A percentile compares a stretch with the other conserved stretches of the same genome.
Conservation (phyloP, 1,140 invertebrate species). For the Pachypeltis micranthus region DNA sequence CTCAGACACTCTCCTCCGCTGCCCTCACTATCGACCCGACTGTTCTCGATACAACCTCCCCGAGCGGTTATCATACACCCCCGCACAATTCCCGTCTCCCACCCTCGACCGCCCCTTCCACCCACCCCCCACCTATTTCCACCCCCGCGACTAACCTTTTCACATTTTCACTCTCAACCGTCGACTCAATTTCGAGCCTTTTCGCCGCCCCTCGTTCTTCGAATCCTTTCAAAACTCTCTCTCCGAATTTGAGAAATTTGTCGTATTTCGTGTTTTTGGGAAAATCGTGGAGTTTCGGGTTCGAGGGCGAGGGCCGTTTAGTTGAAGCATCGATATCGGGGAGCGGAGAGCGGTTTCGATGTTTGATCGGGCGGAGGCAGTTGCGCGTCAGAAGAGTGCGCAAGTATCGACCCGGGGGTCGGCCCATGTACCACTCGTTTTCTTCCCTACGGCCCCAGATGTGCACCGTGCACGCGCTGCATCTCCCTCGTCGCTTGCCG, state of each 20-base stretch:
- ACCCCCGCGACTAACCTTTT: background rate
- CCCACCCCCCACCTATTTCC: background rate
- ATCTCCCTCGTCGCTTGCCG: no score
- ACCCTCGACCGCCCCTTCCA: background rate
- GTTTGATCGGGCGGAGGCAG: constrained; percentile 3
- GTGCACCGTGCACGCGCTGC: constrained; percentile 7
- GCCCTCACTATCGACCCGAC: constrained; percentile 12
- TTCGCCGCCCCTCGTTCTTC: no score
- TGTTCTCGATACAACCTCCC: background rate
- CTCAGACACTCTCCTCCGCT: constrained; percentile 8
- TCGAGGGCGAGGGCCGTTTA: no score
- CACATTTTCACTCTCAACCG: background rate
- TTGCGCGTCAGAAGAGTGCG: background rate
- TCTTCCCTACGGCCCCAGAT: constrained; percentile 8
- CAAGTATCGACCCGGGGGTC: background rate
- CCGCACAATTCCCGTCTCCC: background rate
- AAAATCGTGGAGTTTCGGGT: no score
- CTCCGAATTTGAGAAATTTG: no score
- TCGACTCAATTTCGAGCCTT: no score
- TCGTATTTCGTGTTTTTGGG: no score
- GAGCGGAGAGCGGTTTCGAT: background rate
- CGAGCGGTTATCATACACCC: background rate
- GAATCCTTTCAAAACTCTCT: no score
- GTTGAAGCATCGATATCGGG: background rate
- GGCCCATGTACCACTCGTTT: background rate